Conservation (phyloP, 2,888 invertebrate genomes). For the Ceratothoa steindachneri region DNA sequence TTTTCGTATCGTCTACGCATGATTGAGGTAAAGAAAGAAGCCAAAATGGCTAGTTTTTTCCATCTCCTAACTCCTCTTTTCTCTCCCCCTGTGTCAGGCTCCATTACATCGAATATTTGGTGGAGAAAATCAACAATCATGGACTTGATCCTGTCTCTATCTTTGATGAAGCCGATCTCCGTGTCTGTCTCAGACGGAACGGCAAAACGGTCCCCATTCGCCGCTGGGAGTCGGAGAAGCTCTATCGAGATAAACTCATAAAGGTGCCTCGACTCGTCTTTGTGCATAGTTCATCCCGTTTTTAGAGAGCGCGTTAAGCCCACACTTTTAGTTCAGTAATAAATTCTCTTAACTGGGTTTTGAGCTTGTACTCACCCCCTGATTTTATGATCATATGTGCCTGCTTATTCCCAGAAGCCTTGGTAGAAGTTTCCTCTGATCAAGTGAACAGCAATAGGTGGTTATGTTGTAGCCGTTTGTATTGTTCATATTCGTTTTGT, state of each 20-base stretch:
- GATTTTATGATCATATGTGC: too few relatives aligned
- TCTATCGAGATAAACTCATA: constrained; percentile 76
- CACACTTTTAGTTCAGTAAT: too few relatives aligned
- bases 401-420: too few relatives aligned
- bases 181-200: constrained; percentile 71
- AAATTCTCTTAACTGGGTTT: too few relatives aligned
- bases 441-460: too few relatives aligned
- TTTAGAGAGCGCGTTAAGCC: too few relatives aligned
- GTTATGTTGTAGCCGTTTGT: too few relatives aligned
- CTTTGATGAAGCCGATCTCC: constrained; percentile 73
- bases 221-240: constrained; percentile 75
- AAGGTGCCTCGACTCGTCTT: constrained; percentile 63
- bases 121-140: constrained; percentile 67
- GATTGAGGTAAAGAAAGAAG: constrained; percentile 28
- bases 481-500: too few relatives aligned
- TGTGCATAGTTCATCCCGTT: too few relatives aligned
- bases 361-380: too few relatives aligned
- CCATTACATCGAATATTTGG: constrained; percentile 87
- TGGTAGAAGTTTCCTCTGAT: too few relatives aligned
- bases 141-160: constrained; percentile 72
- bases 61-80: constrained; percentile 9
- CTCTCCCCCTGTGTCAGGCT: constrained; percentile 61
- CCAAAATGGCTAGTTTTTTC: background rate
- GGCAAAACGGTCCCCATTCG: constrained; percentile 69
- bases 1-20: constrained; percentile 19